A percentile compares a stretch with the other conserved stretches of the same genome.
phyloP scores from a whole-genome alignment of 2,888 invertebrate genomes.

The Sarcophaga carnaria region DNA sequence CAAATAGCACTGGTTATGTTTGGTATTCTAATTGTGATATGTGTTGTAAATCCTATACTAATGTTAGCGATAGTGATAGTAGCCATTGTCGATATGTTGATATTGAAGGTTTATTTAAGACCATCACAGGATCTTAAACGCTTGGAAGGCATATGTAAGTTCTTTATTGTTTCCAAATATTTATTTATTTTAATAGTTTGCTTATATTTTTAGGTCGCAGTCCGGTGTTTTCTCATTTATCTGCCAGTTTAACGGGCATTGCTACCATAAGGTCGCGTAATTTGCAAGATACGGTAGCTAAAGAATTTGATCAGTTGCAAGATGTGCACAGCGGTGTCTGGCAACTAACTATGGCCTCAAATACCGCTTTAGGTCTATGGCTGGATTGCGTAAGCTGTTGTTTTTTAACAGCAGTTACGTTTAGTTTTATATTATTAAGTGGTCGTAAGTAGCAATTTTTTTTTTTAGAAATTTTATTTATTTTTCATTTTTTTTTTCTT shows the following conservation, averaged over 20 bases:
- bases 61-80: conserved; percentile 87
- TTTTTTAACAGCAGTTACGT: conserved; percentile 86
- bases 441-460: conserved; percentile 82
- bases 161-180: not conserved
- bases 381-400: conserved; percentile 87
- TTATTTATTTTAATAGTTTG: not conserved
- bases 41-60: conserved; percentile 87
- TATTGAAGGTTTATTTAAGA: conserved; percentile 87
- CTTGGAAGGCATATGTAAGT: conserved; percentile 87
- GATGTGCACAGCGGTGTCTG: conserved; percentile 82
- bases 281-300: conserved; percentile 87
- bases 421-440: conserved; percentile 85
- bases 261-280: conserved; percentile 92
- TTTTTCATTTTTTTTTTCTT: conserved; percentile 29
- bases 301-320: conserved; percentile 89
- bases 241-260: conserved; percentile 92
- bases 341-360: conserved; percentile 79
- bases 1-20: conserved; percentile 85
- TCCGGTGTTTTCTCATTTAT: conserved; percentile 95
- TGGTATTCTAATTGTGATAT: conserved; percentile 89
- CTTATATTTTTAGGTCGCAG: conserved; percentile 85
- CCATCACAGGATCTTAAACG: conserved; percentile 90
- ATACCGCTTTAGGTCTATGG: conserved; percentile 87
- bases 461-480: not conserved
- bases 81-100: conserved; percentile 84